phyloP scores from a whole-genome alignment of 1,140 invertebrate genomes.

The Centruroides sculpturatus region DNA sequence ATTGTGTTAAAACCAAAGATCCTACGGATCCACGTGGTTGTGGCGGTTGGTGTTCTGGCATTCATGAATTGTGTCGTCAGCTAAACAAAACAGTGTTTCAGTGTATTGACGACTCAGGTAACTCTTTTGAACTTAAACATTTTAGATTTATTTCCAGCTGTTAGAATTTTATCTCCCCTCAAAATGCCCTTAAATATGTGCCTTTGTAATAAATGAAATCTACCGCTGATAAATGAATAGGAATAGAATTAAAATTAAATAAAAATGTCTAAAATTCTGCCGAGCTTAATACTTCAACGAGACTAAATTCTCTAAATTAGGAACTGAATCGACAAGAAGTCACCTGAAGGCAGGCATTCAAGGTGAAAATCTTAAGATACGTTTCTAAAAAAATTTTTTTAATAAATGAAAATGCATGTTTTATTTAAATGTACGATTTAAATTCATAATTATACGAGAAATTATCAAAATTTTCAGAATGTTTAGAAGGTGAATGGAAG shows the following conservation, averaged over 20 bases:
- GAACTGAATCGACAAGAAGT: no score
- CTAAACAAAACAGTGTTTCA: slow-evolving; percentile 41
- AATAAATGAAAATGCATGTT: slow-evolving; percentile 1
- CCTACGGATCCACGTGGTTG: slow-evolving; percentile 51
- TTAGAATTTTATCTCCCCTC: no score
- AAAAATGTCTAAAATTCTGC: no score
- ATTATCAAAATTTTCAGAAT: background rate
- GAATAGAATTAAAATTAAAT: no score
- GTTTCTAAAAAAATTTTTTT: background rate
- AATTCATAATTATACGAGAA: background rate
- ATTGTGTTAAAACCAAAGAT: slow-evolving; percentile 42
- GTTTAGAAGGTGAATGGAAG: slow-evolving; percentile 33
- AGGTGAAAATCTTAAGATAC: slow-evolving; percentile 6
- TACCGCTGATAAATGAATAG: no score
- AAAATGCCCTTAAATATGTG: no score
- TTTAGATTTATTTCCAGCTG: no score
- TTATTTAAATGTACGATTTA: background rate
- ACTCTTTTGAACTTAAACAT: background rate
- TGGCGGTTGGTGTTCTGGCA: slow-evolving; percentile 50
- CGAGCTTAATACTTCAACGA: no score
- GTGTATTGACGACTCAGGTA: slow-evolving; percentile 24
- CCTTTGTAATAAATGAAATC: no score
- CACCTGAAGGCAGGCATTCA: background rate
- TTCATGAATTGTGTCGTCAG: slow-evolving; percentile 52
- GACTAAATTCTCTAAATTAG: no score